Conservation (phyloP, 2,888 invertebrate species). For the Nemurella pictetii region DNA sequence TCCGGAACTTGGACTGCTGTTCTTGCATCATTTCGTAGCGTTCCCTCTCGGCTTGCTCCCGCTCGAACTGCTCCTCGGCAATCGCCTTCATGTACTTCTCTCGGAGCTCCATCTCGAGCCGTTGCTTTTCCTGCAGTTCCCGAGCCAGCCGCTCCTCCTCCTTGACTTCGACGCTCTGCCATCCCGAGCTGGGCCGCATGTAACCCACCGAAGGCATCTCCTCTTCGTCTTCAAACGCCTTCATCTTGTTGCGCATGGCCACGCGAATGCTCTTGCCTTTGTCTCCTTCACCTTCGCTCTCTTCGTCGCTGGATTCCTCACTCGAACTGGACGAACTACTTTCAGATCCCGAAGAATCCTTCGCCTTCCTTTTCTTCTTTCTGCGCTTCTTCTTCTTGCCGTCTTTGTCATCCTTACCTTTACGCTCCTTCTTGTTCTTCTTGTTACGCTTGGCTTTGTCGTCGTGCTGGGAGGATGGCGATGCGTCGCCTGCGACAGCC, state of each 20-base stretch:
- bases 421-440: conserved; percentile 62
- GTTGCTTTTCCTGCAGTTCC: conserved; percentile 31
- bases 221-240: conserved; percentile 50
- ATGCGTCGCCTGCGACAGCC: background rate
- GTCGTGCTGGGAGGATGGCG: conserved; percentile 32
- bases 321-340: conserved; percentile 29
- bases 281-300: conserved; percentile 54
- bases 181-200: background rate
- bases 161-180: background rate
- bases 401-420: conserved; percentile 51
- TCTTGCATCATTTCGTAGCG: conserved; percentile 35
- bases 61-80: conserved; percentile 51
- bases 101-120: conserved; percentile 31
- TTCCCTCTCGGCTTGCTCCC: conserved; percentile 33
- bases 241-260: conserved; percentile 64
- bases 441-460: conserved; percentile 52
- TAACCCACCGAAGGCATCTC: background rate
- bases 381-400: conserved; percentile 55
- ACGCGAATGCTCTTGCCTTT: conserved; percentile 65
- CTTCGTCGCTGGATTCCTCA: conserved; percentile 52
- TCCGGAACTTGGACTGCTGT: conserved; percentile 18
- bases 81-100: conserved; percentile 23
- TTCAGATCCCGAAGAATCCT: conserved; percentile 31
- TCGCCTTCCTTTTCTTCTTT: conserved; percentile 48
- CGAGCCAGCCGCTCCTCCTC: conserved; percentile 6